These are phyloP conservation scores for Dipodomys merriami DNA, from an alignment of 2,113 vertebrate species.

Conservation along the genomic window DNA sequence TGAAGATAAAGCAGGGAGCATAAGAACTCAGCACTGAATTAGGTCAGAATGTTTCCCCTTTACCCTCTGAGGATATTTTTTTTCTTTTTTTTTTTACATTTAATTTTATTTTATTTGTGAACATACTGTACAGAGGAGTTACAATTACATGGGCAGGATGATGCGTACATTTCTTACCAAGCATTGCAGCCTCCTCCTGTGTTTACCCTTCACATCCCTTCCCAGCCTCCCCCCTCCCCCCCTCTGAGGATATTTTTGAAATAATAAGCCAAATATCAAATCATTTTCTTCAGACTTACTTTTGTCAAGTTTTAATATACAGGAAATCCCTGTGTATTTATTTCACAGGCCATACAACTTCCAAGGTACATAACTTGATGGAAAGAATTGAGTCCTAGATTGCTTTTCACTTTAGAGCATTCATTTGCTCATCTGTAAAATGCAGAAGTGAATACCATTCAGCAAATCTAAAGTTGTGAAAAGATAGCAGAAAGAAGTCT, in stretches of 20 bases:
- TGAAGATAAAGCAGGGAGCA: slow-evolving; percentile 22
- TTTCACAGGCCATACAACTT: neutral
- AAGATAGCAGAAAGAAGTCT: neutral
- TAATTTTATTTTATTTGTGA: too few species aligned
- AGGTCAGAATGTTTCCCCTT: neutral
- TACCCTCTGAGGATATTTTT: slow-evolving; percentile 23
- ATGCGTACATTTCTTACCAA: too few species aligned
- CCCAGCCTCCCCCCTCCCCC: too few species aligned
- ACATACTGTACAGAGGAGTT: too few species aligned
- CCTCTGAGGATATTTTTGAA: slow-evolving; percentile 34
- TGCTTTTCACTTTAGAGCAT: neutral
- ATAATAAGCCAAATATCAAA: slow-evolving; percentile 46
- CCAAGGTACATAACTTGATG: neutral
- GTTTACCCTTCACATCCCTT: too few species aligned
- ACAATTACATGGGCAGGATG: too few species aligned
- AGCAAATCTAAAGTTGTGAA: slow-evolving; percentile 32
- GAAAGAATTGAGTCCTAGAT: slow-evolving; percentile 27
- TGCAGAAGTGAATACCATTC: neutral
- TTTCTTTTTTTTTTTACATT: too few species aligned
- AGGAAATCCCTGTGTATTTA: slow-evolving; percentile 1
- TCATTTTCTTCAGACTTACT: neutral
- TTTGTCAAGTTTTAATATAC: slow-evolving; percentile 8
- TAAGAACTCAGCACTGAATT: slow-evolving; percentile 28
- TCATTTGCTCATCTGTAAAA: slow-evolving; percentile 33
- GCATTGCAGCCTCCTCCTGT: too few species aligned